A percentile compares a stretch with the other conserved stretches of the same genome.
Conservation (phyloP, 2,113 vertebrate species). For the Urocitellus parryii region DNA sequence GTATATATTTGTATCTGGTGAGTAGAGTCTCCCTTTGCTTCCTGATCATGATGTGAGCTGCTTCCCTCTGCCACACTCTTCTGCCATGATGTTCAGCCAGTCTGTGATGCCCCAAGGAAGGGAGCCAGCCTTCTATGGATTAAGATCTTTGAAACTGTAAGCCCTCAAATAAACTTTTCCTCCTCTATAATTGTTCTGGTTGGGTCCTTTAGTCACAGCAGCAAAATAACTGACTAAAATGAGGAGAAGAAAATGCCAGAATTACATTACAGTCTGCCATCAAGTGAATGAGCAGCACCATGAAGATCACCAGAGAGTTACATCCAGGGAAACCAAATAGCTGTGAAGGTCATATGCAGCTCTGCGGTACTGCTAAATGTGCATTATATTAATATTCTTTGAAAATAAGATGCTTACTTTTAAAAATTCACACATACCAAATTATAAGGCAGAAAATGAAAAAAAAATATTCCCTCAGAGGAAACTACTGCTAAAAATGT, state of each 20-base stretch:
- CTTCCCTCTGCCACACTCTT: no score
- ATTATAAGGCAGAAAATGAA: background rate
- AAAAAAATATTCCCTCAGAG: background rate
- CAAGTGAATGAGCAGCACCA: background rate
- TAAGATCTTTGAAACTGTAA: no score
- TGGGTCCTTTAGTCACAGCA: no score
- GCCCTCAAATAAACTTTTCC: no score
- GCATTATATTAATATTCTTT: background rate
- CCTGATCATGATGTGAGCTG: no score
- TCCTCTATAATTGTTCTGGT: no score
- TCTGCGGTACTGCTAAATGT: background rate
- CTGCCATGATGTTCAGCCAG: no score
- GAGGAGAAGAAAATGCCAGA: background rate
- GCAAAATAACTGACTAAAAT: no score
- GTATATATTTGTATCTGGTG: no score
- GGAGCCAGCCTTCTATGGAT: no score
- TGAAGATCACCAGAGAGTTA: background rate
- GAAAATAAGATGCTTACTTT: background rate
- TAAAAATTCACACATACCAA: background rate
- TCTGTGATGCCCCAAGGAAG: no score
- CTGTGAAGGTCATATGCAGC: background rate
- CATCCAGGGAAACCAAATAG: background rate
- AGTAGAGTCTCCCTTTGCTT: no score
- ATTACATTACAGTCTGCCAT: rapidly evolving
- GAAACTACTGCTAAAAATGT: background rate